Percentiles rank a stretch among this genome's conserved stretches.
phyloP scores from a whole-genome alignment of 1,140 invertebrate genomes.

The Semibalanus balanoides region DNA sequence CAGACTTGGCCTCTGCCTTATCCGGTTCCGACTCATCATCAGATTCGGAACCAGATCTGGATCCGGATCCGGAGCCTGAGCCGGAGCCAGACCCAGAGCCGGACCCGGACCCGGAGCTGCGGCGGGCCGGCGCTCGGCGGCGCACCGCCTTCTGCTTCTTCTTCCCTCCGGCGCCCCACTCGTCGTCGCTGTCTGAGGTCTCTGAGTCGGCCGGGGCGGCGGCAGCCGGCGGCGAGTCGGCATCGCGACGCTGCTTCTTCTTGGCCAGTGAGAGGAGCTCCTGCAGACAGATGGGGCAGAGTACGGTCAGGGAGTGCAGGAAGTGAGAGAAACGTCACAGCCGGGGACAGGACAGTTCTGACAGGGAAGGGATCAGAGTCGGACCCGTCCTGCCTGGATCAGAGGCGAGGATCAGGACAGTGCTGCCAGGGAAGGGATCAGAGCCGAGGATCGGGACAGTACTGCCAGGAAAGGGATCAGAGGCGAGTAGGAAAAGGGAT shows the following conservation, averaged over 20 bases:
- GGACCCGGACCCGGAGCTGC: background rate
- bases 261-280: constrained; percentile 74
- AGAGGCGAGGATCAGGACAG: no score
- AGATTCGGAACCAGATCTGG: constrained; percentile 5
- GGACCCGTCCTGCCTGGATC: no score
- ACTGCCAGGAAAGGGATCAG: no score
- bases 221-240: constrained; percentile 8
- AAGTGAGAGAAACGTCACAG: no score
- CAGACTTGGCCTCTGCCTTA: constrained; percentile 47
- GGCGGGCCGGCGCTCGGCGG: background rate
- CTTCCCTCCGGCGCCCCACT: constrained; percentile 45
- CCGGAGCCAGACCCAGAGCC: constrained; percentile 6
- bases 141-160: constrained; percentile 42
- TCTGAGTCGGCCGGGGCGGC: constrained; percentile 39
- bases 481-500: no score
- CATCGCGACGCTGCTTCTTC: constrained; percentile 43
- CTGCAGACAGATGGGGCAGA: constrained; percentile 32
- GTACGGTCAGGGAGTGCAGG: no score
- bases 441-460: no score
- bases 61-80: background rate
- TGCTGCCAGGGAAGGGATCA: no score
- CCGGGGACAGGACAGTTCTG: no score
- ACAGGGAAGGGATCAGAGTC: no score
- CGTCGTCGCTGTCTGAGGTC: constrained; percentile 55
- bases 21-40: constrained; percentile 28